These are phyloP conservation scores for Protaetia brevitarsis DNA, from an alignment of 1,140 invertebrate species.

Conservation along the genomic window DNA sequence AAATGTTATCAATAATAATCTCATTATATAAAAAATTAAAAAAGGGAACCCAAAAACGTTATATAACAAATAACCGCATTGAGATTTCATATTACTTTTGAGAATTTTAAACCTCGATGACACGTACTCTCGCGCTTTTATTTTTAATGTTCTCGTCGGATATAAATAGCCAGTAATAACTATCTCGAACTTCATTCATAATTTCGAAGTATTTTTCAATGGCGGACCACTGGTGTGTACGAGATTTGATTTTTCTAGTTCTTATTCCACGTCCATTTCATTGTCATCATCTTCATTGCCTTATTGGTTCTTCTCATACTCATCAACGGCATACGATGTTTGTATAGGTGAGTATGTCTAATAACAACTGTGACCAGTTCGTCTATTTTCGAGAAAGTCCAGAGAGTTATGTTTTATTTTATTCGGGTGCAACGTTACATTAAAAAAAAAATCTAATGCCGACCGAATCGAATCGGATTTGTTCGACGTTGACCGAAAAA, in stretches of 20 bases:
- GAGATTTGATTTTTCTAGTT: slow-evolving; percentile 9
- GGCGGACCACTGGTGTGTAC: slow-evolving; percentile 1
- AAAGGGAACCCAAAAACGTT: no score
- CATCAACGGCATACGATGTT: neutral
- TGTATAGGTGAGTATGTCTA: slow-evolving; percentile 2
- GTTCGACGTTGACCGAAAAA: slow-evolving; percentile 19
- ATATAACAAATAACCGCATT: no score
- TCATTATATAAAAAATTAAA: no score
- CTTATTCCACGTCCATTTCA: neutral
- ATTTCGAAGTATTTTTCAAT: slow-evolving; percentile 6
- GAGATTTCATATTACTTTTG: no score
- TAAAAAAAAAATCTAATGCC: slow-evolving; percentile 16
- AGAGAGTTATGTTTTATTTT: slow-evolving; percentile 5
- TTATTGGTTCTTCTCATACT: neutral
- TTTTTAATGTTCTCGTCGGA: no score
- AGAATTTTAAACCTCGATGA: no score
- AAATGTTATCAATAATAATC: no score
- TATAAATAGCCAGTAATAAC: no score
- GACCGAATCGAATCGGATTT: slow-evolving; percentile 20
- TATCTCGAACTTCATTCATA: slow-evolving; percentile 1
- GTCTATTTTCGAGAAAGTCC: slow-evolving; percentile 15
- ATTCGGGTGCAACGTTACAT: slow-evolving; percentile 9
- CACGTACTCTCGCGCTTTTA: no score
- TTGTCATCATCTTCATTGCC: slow-evolving; percentile 5
- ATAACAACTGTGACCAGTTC: neutral